phyloP scores from a whole-genome alignment of 2,113 vertebrate genomes.

The Etheostoma spectabile region DNA sequence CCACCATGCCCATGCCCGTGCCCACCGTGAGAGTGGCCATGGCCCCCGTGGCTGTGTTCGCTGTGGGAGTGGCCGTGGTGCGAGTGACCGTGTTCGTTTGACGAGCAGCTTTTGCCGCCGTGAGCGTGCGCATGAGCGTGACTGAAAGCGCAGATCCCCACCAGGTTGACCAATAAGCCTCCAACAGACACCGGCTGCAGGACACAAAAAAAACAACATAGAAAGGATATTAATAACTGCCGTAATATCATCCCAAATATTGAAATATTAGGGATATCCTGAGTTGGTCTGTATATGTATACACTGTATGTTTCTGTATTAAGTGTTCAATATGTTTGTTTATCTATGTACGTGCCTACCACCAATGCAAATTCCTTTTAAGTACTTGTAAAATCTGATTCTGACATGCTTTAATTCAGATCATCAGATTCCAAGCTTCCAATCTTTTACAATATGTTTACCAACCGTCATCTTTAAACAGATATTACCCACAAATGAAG shows the following conservation, averaged over 20 bases:
- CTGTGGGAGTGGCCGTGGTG: conserved; percentile 74
- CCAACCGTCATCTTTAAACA: background rate
- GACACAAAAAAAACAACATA: background rate
- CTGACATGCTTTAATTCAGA: background rate
- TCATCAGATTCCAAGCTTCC: no score
- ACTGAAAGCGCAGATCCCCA: conserved; percentile 98
- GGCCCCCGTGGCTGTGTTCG: conserved; percentile 78
- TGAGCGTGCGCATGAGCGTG: conserved; percentile 93
- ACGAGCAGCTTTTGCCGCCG: conserved; percentile 85
- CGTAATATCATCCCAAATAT: background rate
- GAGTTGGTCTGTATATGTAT: background rate
- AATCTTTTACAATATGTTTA: background rate
- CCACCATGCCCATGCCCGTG: conserved; percentile 80
- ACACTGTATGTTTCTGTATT: no score
- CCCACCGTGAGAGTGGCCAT: conserved; percentile 59
- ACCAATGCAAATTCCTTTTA: no score
- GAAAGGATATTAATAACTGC: background rate
- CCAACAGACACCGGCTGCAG: conserved; percentile 95
- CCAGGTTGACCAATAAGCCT: conserved; percentile 95
- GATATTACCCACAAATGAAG: background rate
- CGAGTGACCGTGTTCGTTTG: conserved; percentile 89
- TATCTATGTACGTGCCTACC: no score
- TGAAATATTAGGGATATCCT: background rate
- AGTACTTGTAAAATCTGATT: no score
- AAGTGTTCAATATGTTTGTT: no score